Evolutionary conservation across 2,888 invertebrate species (phyloP), one percentile per base, ranked within the genome.

Genomic region (Actias luna): DNA sequence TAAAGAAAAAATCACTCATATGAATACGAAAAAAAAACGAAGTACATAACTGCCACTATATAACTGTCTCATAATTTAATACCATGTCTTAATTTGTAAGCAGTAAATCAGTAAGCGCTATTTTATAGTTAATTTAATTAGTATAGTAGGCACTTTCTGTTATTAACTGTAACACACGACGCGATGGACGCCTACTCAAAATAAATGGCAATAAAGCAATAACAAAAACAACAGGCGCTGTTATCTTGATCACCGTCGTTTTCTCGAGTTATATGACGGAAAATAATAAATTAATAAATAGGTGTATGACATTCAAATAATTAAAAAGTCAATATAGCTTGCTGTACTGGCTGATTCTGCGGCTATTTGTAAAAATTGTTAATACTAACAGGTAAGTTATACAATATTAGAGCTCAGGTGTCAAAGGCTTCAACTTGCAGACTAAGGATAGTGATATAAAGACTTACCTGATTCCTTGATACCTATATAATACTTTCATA

Each of bases 111-210:
- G 27, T 29, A 55, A 52, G 5, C 5, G 27, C 22, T 22, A 22
- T 22, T 12, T 25, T 29, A 1, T 55, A 3, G 55, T 55, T 55
- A 55, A 16, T n/a, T 55, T 29, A 55, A 55, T 55, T 55, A n/a
- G 25, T 52, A 7, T 29, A 16, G 12, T 27, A 29, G 29, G 29
- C 55, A 55, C 27, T 55, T 55, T 55, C 29, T 18, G 29, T 55
- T 55, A 16, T 52, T 27, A n/a, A n/a, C n/a, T n/a, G n/a, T n/a
- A n/a, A 39, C 22, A 16, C 25, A 5, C 29, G 59, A 27, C 22
- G 22, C 27, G 27, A 16, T 22, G 7, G 33, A 31, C 60, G 60
- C 60, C 60, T 60, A 16, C 16, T 31, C 55, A 29, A 29, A 55
- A 55, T 55, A 29, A 55, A 55, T n/a, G 14, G 55, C 55, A 55